Conservation (phyloP, 2,888 invertebrate genomes). For the Germaria angustata region DNA sequence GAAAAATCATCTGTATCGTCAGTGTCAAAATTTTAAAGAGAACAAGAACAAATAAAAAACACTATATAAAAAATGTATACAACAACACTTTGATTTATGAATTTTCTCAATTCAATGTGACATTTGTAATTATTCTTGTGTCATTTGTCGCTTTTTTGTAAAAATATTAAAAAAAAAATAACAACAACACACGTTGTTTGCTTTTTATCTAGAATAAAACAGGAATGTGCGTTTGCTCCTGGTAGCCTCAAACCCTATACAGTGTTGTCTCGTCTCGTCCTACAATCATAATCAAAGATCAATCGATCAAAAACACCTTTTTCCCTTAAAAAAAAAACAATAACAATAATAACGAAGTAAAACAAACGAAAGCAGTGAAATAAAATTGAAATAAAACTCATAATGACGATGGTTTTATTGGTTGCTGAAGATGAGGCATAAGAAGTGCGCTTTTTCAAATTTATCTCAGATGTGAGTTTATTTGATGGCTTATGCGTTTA, state of each 20-base stretch:
- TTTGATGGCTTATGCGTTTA: conserved; percentile 45
- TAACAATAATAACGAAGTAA: not conserved
- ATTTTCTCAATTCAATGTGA: conserved; percentile 76
- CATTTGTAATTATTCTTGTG: conserved; percentile 79
- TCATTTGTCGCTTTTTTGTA: conserved; percentile 64
- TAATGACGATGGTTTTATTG: conserved; percentile 24
- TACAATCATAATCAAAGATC: conserved; percentile 61
- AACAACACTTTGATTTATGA: conserved; percentile 75
- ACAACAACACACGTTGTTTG: not conserved
- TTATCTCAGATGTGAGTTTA: conserved; percentile 39
- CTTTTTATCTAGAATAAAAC: not conserved
- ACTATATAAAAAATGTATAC: not conserved
- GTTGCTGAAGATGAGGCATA: not conserved
- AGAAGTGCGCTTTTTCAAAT: conserved; percentile 53
- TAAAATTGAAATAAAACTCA: conserved; percentile 31
- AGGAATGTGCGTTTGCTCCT: conserved; percentile 21
- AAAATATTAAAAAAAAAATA: conserved; percentile 30
- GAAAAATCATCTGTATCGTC: conserved; percentile 33
- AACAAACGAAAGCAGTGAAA: not conserved
- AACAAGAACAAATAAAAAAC: conserved; percentile 7
- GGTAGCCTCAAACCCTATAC: conserved; percentile 1
- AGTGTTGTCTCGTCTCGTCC: conserved; percentile 47
- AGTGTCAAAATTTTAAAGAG: conserved; percentile 47
- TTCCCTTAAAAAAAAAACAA: conserved; percentile 10
- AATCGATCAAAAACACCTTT: conserved; percentile 68